phyloP scores from a whole-genome alignment of 2,888 invertebrate genomes.

The Drosophila ustulata region DNA sequence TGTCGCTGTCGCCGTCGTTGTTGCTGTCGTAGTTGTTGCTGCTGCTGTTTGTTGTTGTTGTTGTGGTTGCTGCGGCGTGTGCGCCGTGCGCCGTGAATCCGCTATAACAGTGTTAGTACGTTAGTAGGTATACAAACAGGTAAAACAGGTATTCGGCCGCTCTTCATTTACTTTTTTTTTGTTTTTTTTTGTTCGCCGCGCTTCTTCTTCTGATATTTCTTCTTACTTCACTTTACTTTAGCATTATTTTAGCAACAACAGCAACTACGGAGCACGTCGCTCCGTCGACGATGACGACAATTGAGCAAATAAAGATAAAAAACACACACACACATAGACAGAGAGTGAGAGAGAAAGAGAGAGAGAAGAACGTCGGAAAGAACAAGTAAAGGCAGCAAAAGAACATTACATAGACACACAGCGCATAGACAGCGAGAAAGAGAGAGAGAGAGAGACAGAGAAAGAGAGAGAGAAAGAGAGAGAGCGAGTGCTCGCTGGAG shows the following conservation, averaged over 20 bases:
- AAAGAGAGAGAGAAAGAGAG: conserved; percentile 11
- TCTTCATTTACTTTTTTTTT: conserved; percentile 64
- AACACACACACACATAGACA: conserved; percentile 40
- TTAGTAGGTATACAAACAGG: conserved; percentile 85
- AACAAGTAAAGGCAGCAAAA: conserved; percentile 38
- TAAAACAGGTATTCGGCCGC: conserved; percentile 84
- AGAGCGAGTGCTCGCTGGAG: conserved; percentile 15
- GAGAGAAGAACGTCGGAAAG: conserved; percentile 25
- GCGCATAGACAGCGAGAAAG: not conserved
- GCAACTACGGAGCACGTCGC: conserved; percentile 38
- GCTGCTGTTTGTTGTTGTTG: conserved; percentile 33
- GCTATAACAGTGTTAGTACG: conserved; percentile 85
- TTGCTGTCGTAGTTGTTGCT: conserved; percentile 32
- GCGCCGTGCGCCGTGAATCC: conserved; percentile 78
- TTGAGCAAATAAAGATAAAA: conserved; percentile 74
- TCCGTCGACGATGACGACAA: conserved; percentile 71
- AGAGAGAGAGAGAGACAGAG: conserved; percentile 1
- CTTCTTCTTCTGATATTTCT: conserved; percentile 53
- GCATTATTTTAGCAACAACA: conserved; percentile 74
- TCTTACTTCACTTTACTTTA: conserved; percentile 75
- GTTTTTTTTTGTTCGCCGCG: conserved; percentile 4
- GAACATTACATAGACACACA: conserved; percentile 29
- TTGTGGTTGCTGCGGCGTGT: conserved; percentile 61
- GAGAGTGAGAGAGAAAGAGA: conserved; percentile 33
- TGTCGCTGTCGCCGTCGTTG: conserved; percentile 32